Base-by-base conservation (phyloP, 2,113 vertebrate genomes). In the Sarotherodon lohbergeri region DNA sequence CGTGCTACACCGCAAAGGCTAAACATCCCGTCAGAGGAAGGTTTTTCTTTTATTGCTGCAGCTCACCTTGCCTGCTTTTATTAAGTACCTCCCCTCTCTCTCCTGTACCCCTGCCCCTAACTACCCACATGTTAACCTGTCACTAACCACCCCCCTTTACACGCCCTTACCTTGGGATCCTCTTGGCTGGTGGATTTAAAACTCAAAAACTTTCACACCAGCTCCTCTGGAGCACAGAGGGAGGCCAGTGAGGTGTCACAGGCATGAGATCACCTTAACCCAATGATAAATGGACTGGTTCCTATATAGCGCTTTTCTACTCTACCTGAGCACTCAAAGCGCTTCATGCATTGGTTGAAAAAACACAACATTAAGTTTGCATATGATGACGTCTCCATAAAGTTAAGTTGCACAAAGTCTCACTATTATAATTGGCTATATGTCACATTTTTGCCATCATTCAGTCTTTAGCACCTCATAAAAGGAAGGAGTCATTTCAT, bases 11-110 rank as follows among this genome's bases (percentile, higher is more conserved):
- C 48, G 71, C 46, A 83, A 81, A 78, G 11, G 17, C 73, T 78
- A 88, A 87, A 55, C 55, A 61, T 92, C 78, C 57, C 27, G 9
- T 86, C 83, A 81, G 36, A 85, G 4, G 27, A 48, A 86, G 71
- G 41, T 59, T 82, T 83, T 81, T 59, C 80, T 48, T 61, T 79
- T 46, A 39, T 39, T 90, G 41, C 88, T 87, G 81, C 91, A 92
- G 90, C 83, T 92, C 83, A 85, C 84, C 81, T 88, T 85, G 68
- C 91, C 92, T 93, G 91, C 91, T 91, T 88, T 90, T 89, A 87
- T 86, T 82, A 89, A 92, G 86, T 39, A 83, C 88, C 52, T 36
- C 43, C 84, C 86, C 57, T 24, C 80, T 59, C 78, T 82, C 63
- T 86, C 86, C 79, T 32, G 17, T 85, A 22, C 79, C 88, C 81